Evolutionary conservation across 2,888 invertebrate genomes (phyloP), one percentile per base, ranked within the genome.

Genomic region (Nesidiocoris tenuis): DNA sequence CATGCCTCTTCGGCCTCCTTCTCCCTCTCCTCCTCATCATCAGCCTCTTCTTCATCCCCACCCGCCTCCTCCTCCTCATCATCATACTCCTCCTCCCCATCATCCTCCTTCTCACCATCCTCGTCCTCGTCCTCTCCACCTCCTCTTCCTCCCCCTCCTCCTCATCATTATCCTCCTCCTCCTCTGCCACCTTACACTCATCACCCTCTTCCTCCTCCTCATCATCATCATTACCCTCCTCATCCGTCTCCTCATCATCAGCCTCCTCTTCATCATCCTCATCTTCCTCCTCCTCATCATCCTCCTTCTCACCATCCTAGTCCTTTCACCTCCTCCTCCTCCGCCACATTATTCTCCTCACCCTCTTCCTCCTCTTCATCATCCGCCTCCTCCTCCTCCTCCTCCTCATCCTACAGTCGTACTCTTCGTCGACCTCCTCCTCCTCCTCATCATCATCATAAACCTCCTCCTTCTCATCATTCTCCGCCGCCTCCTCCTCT

Each of bases 311-410:
- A 7, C 12, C 55, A 12, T 12, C 12, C 55, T 54, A 7, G 7
- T 12, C 12, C 55, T 54, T 12, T 54, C 55, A 12, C 55, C 12
- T 19, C 21, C n/a, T 61, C 19, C 23, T 17, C 54, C 61, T 63
- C 70, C 23, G n/a, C 25, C 70, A 22, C 39, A 57, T 19, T 61
- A 23, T 22, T 17, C 19, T 61, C 39, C 22, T 59, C 25, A 1
- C 19, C 16, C 22, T 70, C 66, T 54, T 7, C 66, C 74, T 68
- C 25, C 21, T 64, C 39, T 21, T 21, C 25, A 71, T n/a, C 25
- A 21, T 57, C 55, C 12, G 9, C 12, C 55, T 54, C 55, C 12
- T 12, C 12, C 55, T 54, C 55, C 12, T 12, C 12, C 55, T 54
- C 55, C 12, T 12, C 12, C 55, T 54, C 55, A 12, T 12, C 12